phyloP scores from a whole-genome alignment of 2,113 vertebrate genomes.

The Patagioenas fasciata region DNA sequence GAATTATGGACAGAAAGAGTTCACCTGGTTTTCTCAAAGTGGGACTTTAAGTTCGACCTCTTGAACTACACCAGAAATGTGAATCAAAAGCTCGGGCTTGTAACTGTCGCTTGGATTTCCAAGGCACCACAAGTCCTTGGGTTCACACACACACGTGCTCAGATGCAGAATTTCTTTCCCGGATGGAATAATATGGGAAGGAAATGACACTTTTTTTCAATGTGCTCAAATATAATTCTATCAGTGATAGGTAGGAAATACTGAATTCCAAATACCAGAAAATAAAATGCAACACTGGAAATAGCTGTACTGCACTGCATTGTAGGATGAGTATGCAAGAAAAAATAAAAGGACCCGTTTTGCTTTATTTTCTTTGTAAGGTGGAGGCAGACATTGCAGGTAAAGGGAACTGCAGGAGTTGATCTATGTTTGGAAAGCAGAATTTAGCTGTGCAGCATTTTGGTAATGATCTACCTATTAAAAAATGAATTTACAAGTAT shows the following conservation, averaged over 20 bases:
- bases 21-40: background rate
- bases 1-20: background rate
- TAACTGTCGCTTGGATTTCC: background rate
- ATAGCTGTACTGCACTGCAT: accelerated
- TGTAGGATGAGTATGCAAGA: background rate
- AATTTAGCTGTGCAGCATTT: background rate
- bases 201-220: background rate
- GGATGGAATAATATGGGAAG: background rate
- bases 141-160: background rate
- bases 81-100: background rate
- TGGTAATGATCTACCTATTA: background rate
- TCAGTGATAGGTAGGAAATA: background rate
- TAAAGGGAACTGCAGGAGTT: background rate
- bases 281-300: background rate
- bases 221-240: background rate
- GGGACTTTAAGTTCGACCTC: background rate
- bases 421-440: background rate
- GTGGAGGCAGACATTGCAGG: background rate
- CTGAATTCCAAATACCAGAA: background rate
- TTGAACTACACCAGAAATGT: background rate
- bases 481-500: background rate
- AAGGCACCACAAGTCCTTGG: background rate
- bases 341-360: background rate
- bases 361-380: background rate
- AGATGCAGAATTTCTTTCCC: background rate